Evolutionary conservation across 1,140 invertebrate genomes (phyloP), one percentile per base, ranked within the genome.

Genomic region (Drosophila funebris): DNA sequence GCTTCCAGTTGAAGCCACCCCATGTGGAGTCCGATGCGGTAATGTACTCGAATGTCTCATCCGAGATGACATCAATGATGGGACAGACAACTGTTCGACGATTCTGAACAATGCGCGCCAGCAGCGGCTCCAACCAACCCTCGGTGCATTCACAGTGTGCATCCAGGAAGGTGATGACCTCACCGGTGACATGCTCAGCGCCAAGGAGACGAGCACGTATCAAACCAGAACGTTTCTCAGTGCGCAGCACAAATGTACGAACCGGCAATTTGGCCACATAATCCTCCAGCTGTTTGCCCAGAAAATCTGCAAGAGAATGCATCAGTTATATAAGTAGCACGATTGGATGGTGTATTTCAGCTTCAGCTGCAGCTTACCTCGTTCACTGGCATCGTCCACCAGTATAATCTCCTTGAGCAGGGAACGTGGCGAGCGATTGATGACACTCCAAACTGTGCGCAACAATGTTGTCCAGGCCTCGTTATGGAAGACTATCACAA

Each of bases 1-100:
- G 92, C 93, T 98, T 98, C 98, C 98, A 99, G 93, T 99, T 99
- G 92, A 99, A 99, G 14, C 98, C 98, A 73, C 98, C 98, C 97
- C 98, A 98, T 3, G 98, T 98, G 94, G 97, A 97, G 89, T 98
- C 97, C 3, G 97, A 97, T 0, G 98, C 98, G 41, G 96, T 96
- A 43, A 97, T 96, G 91, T 99, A 99, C 92, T 99, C 97, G 92
- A 99, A 99, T 9, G 97, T 98, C 80, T 99, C 97, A 92, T 99
- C 98, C 58, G 97, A 98, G 82, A 99, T 99, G 16, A 99, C 98
- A 93, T 99, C 98, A 87, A 99, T 99, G 70, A 99, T 98, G 4
- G 98, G 98, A 93, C 98, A 99, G 6, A 98, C 98, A 6, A 99
- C 98, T 0, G 97, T 97, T 80, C 95, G 97, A 73, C 97, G 95